A percentile compares a stretch with the other conserved stretches of the same genome.
Evolutionary conservation across 2,888 invertebrate genomes (phyloP).

Genomic region (Dynastes tityus): DNA sequence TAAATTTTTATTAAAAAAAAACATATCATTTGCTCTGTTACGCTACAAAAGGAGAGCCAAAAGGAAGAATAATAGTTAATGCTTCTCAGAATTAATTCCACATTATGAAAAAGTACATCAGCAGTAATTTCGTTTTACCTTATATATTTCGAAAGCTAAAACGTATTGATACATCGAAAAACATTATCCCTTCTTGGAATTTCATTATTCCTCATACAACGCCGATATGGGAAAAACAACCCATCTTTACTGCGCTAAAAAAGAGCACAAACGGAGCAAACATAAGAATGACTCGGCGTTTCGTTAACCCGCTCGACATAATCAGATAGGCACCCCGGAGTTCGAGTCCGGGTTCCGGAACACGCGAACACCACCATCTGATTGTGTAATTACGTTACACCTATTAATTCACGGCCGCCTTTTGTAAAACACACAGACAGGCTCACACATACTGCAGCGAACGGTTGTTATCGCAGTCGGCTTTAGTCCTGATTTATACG

Average conservation of each 20-base stretch:
- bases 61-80: too few species aligned
- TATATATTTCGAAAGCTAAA: not conserved
- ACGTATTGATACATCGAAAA: not conserved
- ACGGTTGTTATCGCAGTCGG: slow-evolving; percentile 55
- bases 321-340: slow-evolving; percentile 60
- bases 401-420: slow-evolving; percentile 61
- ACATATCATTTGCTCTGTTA: too few species aligned
- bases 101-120: too few species aligned
- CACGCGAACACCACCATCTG: slow-evolving; percentile 62
- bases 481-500: slow-evolving; percentile 54
- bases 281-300: slow-evolving; percentile 54
- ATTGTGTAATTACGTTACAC: slow-evolving; percentile 62
- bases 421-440: slow-evolving; percentile 56
- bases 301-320: slow-evolving; percentile 57
- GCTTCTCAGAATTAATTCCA: too few species aligned
- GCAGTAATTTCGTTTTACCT: too few species aligned
- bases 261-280: slow-evolving; percentile 19
- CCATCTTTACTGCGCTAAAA: slow-evolving; percentile 19
- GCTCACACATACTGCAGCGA: slow-evolving; percentile 33
- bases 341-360: slow-evolving; percentile 60
- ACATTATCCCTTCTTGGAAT: not conserved
- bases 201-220: slow-evolving; percentile 16
- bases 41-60: too few species aligned
- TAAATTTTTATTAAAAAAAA: too few species aligned
- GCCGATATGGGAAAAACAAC: not conserved